Evolutionary conservation across 2,797 vertebrate genomes (phyloP).

Genomic region (Gorsachius magnificus): DNA sequence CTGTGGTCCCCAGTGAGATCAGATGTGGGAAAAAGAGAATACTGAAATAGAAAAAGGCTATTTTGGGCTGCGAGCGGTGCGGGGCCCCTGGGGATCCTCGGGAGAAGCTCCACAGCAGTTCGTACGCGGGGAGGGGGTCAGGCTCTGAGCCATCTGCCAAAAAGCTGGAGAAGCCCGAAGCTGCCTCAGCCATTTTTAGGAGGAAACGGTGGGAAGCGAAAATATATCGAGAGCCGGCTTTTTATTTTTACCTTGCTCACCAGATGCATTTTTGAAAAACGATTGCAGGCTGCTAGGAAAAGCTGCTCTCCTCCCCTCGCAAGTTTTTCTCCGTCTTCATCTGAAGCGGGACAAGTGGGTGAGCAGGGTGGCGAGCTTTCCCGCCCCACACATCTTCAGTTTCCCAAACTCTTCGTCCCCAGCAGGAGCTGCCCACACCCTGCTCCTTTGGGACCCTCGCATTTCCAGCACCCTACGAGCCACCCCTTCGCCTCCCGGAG

Average conservation of each 20-base stretch:
- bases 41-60: background rate
- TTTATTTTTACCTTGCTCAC: background rate
- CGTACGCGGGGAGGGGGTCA: background rate
- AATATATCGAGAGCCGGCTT: background rate
- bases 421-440: background rate
- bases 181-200: background rate
- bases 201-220: background rate
- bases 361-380: background rate
- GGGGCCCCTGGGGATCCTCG: background rate
- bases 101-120: background rate
- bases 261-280: background rate
- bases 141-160: background rate
- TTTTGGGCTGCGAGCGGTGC: background rate
- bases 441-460: background rate
- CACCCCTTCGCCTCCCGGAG: background rate
- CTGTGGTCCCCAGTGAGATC: background rate
- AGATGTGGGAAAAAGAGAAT: slow-evolving; percentile 1
- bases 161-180: background rate
- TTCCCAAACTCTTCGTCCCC: background rate
- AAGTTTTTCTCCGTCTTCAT: background rate
- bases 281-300: background rate
- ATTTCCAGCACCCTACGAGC: background rate
- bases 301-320: background rate
- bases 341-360: background rate
- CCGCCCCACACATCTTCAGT: background rate